Base-by-base conservation (phyloP, 2,113 vertebrate genomes). In the Pachycephala philippinensis region DNA sequence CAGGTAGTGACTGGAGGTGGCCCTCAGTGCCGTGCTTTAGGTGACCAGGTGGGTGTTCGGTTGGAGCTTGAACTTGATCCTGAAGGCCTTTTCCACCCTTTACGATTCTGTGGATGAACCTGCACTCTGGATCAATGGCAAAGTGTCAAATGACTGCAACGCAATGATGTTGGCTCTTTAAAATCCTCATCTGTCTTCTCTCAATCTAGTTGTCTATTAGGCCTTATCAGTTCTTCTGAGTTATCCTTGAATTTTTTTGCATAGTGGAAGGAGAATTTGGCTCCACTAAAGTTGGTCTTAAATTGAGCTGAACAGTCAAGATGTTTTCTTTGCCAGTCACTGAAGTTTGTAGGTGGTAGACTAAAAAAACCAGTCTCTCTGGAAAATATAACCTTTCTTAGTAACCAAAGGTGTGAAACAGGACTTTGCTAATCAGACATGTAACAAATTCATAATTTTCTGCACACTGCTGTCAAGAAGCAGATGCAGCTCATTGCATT, bases 401-500 rank as follows among this genome's bases (percentile, higher is more conserved):
- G 13, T 53, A 69, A 87, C n/a, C 39, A 75, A 49, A 64, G 19
- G 11, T 71, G 22, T 45, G 57, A 82, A 88, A 61, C 44, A 77
- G n/a, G n/a, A 72, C 61, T 76, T 90, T 37, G 17, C 10, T 72
- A 33, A 47, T 88, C 30, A 93, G 53, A 76, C 21, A n/a, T 11
- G 7, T 76, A 72, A 45, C 31, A 60, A 47, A 61, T 76, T 65
- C 8, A 17, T 52, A 57, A 57, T 76, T 42, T 64, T 49, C 60
- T 87, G n/a, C 44, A 31, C 22, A 7, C 7, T 72, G 19, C 33
- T 86, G 54, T 87, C 63, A 53, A 50, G 40, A 60, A 94, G 39
- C n/a, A 79, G 59, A 66, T 93, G 79, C 45, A 88, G 42, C 37
- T 83, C 59, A 50, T 93, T 94, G 68, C 72, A 22, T 10, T 82